A percentile compares a stretch with the other conserved stretches of the same genome.
Evolutionary conservation across 2,888 invertebrate genomes (phyloP).

Genomic region (Watsonalla binaria): DNA sequence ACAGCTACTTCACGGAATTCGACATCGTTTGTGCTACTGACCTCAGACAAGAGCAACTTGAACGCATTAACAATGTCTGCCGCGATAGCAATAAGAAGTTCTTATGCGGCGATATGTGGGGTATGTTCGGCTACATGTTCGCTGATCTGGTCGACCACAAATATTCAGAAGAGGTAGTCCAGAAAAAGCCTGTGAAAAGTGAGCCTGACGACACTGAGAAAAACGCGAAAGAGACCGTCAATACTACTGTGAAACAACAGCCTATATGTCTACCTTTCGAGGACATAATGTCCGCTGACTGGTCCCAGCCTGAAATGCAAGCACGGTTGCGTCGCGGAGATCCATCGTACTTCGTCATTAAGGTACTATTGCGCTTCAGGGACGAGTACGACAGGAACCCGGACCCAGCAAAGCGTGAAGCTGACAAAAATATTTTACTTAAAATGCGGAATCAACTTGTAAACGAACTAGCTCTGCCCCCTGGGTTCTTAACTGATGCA

Average conservation of each 20-base stretch:
- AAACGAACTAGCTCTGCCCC: constrained; percentile 68
- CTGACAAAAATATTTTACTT: constrained; percentile 80
- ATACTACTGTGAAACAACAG: constrained; percentile 81
- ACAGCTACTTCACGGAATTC: constrained; percentile 85
- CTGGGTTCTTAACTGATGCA: constrained; percentile 67
- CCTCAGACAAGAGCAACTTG: constrained; percentile 83
- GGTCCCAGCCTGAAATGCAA: constrained; percentile 77
- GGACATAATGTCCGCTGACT: constrained; percentile 82
- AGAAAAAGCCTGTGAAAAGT: constrained; percentile 72
- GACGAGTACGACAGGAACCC: constrained; percentile 86
- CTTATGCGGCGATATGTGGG: constrained; percentile 94
- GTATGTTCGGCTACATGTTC: constrained; percentile 94
- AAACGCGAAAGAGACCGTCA: constrained; percentile 66
- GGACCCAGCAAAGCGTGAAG: constrained; percentile 78
- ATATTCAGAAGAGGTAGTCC: constrained; percentile 70
- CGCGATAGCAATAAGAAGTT: constrained; percentile 87
- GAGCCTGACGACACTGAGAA: constrained; percentile 79
- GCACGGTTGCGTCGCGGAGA: constrained; percentile 83
- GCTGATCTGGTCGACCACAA: constrained; percentile 92
- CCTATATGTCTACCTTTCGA: constrained; percentile 83
- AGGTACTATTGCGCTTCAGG: constrained; percentile 86
- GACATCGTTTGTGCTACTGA: constrained; percentile 92
- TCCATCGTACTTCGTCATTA: constrained; percentile 85
- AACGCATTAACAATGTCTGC: constrained; percentile 87
- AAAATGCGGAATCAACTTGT: constrained; percentile 81